These are phyloP conservation scores for Strigops habroptila DNA, from an alignment of 2,113 vertebrate genomes.

Conservation along the genomic window DNA sequence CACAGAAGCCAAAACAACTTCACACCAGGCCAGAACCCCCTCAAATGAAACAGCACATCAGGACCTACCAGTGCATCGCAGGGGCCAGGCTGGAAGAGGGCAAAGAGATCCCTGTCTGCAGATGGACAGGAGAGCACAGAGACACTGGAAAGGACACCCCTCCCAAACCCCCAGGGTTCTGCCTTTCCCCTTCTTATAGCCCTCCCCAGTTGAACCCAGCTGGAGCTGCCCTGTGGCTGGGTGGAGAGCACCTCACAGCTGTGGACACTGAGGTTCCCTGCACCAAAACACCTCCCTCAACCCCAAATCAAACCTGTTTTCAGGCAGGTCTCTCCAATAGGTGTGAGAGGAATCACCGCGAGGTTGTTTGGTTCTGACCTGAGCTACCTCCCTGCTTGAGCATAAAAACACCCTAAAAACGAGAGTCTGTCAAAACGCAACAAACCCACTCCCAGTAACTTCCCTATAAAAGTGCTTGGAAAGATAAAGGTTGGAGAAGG, in stretches of 20 bases:
- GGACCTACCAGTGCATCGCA: background rate
- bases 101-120: fast-evolving
- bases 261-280: background rate
- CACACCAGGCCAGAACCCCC: background rate
- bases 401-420: background rate
- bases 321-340: background rate
- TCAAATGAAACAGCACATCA: fast-evolving
- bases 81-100: fast-evolving
- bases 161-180: fast-evolving
- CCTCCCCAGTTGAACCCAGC: background rate
- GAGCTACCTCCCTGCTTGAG: background rate
- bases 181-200: background rate
- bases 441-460: background rate
- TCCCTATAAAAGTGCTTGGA: background rate
- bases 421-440: background rate
- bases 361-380: background rate
- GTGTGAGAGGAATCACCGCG: fast-evolving
- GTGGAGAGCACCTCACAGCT: background rate
- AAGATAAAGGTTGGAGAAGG: background rate
- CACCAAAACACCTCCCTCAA: background rate
- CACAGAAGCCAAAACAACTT: background rate
- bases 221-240: background rate
- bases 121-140: background rate
- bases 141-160: fast-evolving
- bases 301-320: background rate